Conservation (phyloP, 2,888 invertebrate genomes). For the Epirrhoe alternata region DNA sequence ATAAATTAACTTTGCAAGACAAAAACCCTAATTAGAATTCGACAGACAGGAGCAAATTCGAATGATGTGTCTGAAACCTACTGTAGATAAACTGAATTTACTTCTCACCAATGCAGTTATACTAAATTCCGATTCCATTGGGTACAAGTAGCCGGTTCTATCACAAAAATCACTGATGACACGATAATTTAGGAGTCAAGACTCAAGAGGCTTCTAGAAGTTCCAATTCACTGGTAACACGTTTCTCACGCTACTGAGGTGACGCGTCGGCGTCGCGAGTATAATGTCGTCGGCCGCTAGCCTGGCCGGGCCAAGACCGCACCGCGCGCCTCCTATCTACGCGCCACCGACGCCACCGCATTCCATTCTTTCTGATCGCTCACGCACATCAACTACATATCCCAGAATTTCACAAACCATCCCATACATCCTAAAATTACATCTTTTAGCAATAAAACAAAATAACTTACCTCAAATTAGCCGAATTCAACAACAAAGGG, state of each 20-base stretch:
- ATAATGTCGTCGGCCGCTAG: conserved; percentile 68
- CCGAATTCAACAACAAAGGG: conserved; percentile 84
- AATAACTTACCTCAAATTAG: conserved; percentile 79
- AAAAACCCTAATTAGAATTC: background rate
- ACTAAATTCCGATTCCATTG: conserved; percentile 7
- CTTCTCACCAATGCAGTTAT: conserved; percentile 4
- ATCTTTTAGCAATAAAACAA: conserved; percentile 52
- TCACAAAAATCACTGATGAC: conserved; percentile 29
- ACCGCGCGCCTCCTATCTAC: conserved; percentile 57
- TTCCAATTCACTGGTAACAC: conserved; percentile 64
- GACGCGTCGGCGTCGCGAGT: conserved; percentile 75
- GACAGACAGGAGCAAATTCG: background rate
- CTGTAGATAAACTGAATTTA: background rate
- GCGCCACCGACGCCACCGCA: conserved; percentile 74
- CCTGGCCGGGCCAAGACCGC: conserved; percentile 56
- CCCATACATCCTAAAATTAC: conserved; percentile 40
- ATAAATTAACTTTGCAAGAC: background rate
- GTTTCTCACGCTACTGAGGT: conserved; percentile 69
- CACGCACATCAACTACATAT: conserved; percentile 22
- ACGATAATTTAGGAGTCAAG: conserved; percentile 3
- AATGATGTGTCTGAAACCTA: background rate
- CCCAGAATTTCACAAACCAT: conserved; percentile 46
- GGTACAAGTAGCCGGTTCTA: conserved; percentile 16
- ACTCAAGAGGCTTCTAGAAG: conserved; percentile 65
- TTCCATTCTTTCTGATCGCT: conserved; percentile 42